Evolutionary conservation across 2,888 invertebrate genomes (phyloP).

Genomic region (Strigamia transsilvanica): DNA sequence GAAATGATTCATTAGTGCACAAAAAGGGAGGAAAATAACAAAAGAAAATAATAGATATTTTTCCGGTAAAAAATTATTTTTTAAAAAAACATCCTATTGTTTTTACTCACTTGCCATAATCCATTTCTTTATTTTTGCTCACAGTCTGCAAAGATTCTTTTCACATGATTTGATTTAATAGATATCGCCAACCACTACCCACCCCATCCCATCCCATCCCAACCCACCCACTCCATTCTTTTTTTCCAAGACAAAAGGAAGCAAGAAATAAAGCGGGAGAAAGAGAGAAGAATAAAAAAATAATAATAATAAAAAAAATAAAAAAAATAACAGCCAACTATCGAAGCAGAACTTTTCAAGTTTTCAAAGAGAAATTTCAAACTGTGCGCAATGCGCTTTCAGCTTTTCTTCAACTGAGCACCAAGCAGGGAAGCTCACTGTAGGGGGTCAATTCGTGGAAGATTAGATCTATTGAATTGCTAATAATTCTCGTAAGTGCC

Average conservation of each 20-base stretch:
- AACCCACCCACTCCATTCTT: constrained; percentile 22
- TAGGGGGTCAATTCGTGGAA: constrained; percentile 42
- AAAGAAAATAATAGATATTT: constrained; percentile 34
- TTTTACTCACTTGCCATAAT: constrained; percentile 36
- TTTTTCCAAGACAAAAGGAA: constrained; percentile 40
- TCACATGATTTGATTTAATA: constrained; percentile 42
- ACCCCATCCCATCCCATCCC: constrained; percentile 12
- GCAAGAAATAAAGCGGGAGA: constrained; percentile 37
- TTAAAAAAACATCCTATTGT: constrained; percentile 29
- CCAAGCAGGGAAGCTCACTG: constrained; percentile 44
- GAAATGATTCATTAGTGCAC: constrained; percentile 40
- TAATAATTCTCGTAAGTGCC: constrained; percentile 42
- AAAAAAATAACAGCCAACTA: constrained; percentile 44
- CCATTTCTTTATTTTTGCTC: constrained; percentile 44
- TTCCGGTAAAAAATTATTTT: neutral
- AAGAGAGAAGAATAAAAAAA: constrained; percentile 8
- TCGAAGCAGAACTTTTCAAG: constrained; percentile 44
- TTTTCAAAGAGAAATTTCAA: constrained; percentile 44
- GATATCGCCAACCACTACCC: constrained; percentile 32
- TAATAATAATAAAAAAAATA: constrained; percentile 11
- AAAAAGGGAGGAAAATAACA: constrained; percentile 16
- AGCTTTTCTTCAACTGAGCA: constrained; percentile 44
- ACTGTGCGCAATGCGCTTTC: constrained; percentile 42
- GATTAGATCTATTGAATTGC: constrained; percentile 44
- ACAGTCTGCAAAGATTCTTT: constrained; percentile 40